A percentile compares a stretch with the other conserved stretches of the same genome.
phyloP scores from a whole-genome alignment of 2,113 vertebrate species.

The Sturnus vulgaris region DNA sequence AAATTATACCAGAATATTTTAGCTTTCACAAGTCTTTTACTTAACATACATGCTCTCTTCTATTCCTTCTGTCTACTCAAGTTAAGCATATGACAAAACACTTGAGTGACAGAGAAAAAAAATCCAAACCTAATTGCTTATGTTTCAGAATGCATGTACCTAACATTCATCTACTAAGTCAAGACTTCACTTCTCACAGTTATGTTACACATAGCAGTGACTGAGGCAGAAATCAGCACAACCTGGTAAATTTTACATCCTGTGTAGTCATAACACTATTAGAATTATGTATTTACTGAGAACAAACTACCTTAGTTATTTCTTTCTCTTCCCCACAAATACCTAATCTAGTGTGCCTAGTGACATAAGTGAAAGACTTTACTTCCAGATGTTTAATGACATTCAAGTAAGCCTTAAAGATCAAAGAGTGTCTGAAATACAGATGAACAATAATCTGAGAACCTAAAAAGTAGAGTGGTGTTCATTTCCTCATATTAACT shows the following conservation, averaged over 20 bases:
- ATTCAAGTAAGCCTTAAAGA: background rate
- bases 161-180: background rate
- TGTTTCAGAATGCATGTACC: background rate
- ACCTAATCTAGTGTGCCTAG: background rate
- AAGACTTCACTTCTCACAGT: background rate
- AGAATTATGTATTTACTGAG: background rate
- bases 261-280: background rate
- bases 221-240: background rate
- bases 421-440: background rate
- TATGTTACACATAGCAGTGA: fast-evolving
- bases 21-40: background rate
- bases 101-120: background rate
- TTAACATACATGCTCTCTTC: background rate
- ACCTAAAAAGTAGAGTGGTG: background rate
- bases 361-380: background rate
- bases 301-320: background rate
- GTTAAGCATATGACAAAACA: background rate
- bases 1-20: background rate
- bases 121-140: background rate
- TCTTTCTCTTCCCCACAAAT: background rate
- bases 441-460: background rate
- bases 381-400: background rate
- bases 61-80: background rate
- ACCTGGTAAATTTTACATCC: background rate
- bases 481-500: background rate